phyloP scores from a whole-genome alignment of 1,140 invertebrate genomes.

The Medauroidea extradentata region DNA sequence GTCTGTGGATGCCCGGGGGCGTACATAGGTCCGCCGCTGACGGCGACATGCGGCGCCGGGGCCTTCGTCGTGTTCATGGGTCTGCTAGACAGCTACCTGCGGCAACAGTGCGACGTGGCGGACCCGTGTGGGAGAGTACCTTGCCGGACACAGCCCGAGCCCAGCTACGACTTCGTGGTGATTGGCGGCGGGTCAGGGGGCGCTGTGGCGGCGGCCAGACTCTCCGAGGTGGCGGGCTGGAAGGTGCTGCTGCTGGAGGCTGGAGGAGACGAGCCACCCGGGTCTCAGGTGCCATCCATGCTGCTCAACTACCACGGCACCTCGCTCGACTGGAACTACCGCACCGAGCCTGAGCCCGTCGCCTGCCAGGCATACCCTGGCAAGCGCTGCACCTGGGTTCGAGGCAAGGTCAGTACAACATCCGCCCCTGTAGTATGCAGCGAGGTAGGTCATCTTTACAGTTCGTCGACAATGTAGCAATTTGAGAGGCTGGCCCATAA shows the following conservation, averaged over 20 bases:
- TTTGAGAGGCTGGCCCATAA: no score
- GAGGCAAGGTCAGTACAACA: constrained; percentile 43
- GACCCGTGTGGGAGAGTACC: constrained; percentile 46
- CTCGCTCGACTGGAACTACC: constrained; percentile 60
- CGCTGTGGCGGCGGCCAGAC: constrained; percentile 47
- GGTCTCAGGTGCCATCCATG: constrained; percentile 59
- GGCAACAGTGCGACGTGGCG: constrained; percentile 48
- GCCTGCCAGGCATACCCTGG: constrained; percentile 48
- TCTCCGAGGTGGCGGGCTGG: constrained; percentile 40
- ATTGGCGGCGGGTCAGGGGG: constrained; percentile 50
- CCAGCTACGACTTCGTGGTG: constrained; percentile 21
- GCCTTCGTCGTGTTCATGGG: constrained; percentile 85
- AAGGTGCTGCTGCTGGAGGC: constrained; percentile 55
- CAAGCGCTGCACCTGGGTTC: constrained; percentile 49
- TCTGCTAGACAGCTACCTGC: constrained; percentile 71
- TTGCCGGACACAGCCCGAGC: background rate
- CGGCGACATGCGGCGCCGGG: constrained; percentile 72
- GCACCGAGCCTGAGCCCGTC: constrained; percentile 56
- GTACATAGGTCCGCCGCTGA: constrained; percentile 69
- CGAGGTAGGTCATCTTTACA: no score
- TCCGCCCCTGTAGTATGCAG: no score
- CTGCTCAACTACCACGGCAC: constrained; percentile 50
- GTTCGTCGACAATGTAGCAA: no score
- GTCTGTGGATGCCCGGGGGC: constrained; percentile 68
- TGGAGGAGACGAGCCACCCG: constrained; percentile 62